Percentiles rank a stretch among this genome's conserved stretches.
Conservation (phyloP, 2,888 invertebrate genomes). For the Mythimna vitellina region DNA sequence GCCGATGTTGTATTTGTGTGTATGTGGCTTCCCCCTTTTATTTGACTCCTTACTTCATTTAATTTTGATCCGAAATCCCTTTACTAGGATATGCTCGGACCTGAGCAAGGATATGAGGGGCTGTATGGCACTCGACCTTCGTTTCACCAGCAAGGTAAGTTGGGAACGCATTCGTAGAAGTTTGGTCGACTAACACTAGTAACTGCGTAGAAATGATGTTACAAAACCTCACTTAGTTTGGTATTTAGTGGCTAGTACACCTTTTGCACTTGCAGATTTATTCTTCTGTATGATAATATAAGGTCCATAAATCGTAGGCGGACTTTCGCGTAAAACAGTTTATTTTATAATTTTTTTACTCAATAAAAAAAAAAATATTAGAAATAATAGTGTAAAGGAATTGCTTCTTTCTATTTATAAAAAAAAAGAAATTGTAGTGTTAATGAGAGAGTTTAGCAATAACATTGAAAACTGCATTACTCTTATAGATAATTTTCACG, state of each 20-base stretch:
- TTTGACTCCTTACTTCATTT: conserved; percentile 64
- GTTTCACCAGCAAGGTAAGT: conserved; percentile 96
- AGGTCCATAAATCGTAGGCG: background rate
- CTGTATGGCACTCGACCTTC: conserved; percentile 98
- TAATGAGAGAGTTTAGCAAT: background rate
- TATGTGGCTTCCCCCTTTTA: conserved; percentile 60
- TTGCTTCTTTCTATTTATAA: background rate
- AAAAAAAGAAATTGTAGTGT: background rate
- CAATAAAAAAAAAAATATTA: too few species aligned
- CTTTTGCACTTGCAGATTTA: conserved; percentile 2
- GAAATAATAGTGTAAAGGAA: background rate
- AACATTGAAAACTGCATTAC: background rate
- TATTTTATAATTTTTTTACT: too few species aligned
- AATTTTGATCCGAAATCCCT: conserved; percentile 76
- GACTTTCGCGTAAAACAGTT: too few species aligned
- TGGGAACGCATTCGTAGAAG: conserved; percentile 62
- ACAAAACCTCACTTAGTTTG: conserved; percentile 60
- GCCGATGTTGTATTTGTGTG: conserved; percentile 48
- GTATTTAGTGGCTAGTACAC: conserved; percentile 41
- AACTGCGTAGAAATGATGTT: conserved; percentile 59
- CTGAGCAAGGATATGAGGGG: conserved; percentile 98
- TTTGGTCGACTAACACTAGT: conserved; percentile 77
- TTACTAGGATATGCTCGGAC: conserved; percentile 96
- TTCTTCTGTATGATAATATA: background rate
- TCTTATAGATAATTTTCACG: background rate